phyloP scores from a whole-genome alignment of 2,888 invertebrate genomes.

The Leptinotarsa rubiginosa region DNA sequence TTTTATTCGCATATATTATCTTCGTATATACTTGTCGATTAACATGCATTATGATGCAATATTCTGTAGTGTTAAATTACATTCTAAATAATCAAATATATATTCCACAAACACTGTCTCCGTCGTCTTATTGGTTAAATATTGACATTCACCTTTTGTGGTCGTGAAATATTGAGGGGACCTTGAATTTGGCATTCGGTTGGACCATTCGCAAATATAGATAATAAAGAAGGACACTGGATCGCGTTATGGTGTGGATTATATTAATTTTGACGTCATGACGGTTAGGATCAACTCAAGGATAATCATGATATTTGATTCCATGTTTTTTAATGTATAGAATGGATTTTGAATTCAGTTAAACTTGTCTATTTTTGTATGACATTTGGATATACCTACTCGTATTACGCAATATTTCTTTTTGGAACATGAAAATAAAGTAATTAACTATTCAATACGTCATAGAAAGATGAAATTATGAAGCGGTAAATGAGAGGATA shows the following conservation, averaged over 20 bases:
- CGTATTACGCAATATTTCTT: no score
- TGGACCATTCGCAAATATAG: constrained; percentile 18
- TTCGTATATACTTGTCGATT: background rate
- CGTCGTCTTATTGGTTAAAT: constrained; percentile 13
- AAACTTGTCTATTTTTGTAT: no score
- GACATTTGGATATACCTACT: no score
- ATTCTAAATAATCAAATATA: constrained; percentile 11
- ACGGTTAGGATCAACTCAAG: background rate
- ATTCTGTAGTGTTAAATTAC: constrained; percentile 6
- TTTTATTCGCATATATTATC: background rate
- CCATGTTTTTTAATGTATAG: no score
- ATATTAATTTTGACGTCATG: background rate
- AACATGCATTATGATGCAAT: constrained; percentile 14
- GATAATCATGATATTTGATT: background rate
- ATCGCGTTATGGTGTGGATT: background rate
- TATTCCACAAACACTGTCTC: constrained; percentile 5
- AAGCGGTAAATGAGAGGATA: no score
- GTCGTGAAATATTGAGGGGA: constrained; percentile 19
- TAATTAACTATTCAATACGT: background rate
- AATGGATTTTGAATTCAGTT: no score
- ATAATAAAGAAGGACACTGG: background rate
- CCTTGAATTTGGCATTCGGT: constrained; percentile 22
- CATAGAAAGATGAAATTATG: background rate
- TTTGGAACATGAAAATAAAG: background rate
- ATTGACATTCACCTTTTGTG: constrained; percentile 30